phyloP scores from a whole-genome alignment of 2,797 vertebrate species.

The Sebastolobus altivelis region DNA sequence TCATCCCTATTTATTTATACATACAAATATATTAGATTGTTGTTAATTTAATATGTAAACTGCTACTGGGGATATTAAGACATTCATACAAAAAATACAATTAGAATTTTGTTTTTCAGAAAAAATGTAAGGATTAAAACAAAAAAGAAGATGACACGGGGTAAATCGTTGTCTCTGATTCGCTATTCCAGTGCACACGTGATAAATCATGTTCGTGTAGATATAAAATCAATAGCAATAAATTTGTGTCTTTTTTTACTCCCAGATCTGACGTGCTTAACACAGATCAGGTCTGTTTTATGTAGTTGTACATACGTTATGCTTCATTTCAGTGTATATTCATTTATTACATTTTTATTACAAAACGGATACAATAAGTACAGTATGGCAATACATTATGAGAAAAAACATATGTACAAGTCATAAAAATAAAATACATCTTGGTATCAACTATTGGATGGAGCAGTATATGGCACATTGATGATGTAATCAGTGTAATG shows the following conservation, averaged over 20 bases:
- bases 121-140: neutral
- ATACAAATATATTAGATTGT: neutral
- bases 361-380: conserved; percentile 77
- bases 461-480: conserved; percentile 64
- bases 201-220: neutral
- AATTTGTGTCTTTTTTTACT: neutral
- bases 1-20: neutral
- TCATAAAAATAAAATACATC: conserved; percentile 98
- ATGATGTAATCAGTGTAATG: conserved; percentile 40
- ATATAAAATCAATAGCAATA: too few species aligned
- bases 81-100: neutral
- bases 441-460: conserved; percentile 83
- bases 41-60: neutral
- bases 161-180: neutral
- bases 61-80: neutral
- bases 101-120: neutral
- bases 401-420: conserved; percentile 88
- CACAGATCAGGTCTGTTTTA: neutral
- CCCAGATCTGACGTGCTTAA: neutral
- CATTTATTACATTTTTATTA: conserved; percentile 77
- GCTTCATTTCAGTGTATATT: conserved; percentile 57
- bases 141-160: neutral
- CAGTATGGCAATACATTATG: conserved; percentile 77
- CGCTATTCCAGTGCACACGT: neutral
- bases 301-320: neutral